phyloP scores from a whole-genome alignment of 2,113 vertebrate genomes.

The Scopus umbretta region DNA sequence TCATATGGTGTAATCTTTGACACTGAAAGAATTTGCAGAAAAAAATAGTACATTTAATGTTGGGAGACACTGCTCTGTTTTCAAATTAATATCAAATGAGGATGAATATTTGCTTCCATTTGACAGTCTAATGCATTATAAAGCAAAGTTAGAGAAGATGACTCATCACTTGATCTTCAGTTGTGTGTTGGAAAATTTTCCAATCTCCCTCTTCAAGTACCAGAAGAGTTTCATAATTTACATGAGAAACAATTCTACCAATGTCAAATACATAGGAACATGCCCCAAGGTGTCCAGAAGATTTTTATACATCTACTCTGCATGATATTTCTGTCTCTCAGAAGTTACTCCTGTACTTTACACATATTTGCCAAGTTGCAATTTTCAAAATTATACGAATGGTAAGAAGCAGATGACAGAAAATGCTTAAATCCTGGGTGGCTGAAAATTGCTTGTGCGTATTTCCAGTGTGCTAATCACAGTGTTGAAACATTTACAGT shows the following conservation, averaged over 20 bases:
- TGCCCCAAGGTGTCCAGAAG: neutral
- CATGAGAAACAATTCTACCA: neutral
- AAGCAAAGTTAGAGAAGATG: neutral
- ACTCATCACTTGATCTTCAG: neutral
- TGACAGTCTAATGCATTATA: neutral
- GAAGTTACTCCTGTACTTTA: neutral
- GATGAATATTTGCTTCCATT: neutral
- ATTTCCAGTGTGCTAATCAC: neutral
- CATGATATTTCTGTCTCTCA: neutral
- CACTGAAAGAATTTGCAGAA: neutral
- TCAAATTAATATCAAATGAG: neutral
- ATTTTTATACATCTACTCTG: neutral
- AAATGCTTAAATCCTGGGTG: neutral
- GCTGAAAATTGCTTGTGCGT: too few relatives aligned
- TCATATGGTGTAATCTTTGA: neutral
- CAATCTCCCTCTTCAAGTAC: neutral
- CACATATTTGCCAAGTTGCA: neutral
- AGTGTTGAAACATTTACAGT: neutral
- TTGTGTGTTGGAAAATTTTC: neutral
- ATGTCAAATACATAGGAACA: neutral
- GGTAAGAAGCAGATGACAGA: neutral
- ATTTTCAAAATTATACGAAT: neutral
- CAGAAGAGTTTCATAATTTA: neutral
- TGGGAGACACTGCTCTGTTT: neutral
- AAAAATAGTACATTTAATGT: neutral